Percentiles rank a stretch among this genome's conserved stretches.
Conservation (phyloP, 2,888 invertebrate genomes). For the Cheilosia vernalis region DNA sequence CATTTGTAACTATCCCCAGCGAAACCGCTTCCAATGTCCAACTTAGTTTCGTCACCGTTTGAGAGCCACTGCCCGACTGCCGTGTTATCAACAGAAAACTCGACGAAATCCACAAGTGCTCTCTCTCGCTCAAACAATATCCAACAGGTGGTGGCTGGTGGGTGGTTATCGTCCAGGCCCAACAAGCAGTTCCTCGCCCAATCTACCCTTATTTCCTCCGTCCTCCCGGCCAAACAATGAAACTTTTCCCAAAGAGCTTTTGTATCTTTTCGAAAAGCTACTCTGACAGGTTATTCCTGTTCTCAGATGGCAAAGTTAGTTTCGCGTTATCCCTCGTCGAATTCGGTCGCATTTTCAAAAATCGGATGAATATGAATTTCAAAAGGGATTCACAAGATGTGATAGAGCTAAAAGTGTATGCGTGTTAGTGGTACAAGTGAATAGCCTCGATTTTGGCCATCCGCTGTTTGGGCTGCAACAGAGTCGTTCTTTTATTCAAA, state of each 20-base stretch:
- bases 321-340: slow-evolving; percentile 64
- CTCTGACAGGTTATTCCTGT: slow-evolving; percentile 45
- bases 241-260: slow-evolving; percentile 42
- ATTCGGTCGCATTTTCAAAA: slow-evolving; percentile 44
- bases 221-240: background rate
- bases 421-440: slow-evolving; percentile 29
- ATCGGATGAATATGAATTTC: slow-evolving; percentile 14
- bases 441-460: slow-evolving; percentile 29
- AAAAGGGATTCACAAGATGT: slow-evolving; percentile 41
- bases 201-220: background rate
- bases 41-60: slow-evolving; percentile 10
- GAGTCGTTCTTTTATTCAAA: slow-evolving; percentile 17
- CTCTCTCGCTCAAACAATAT: slow-evolving; percentile 15
- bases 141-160: slow-evolving; percentile 46
- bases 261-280: slow-evolving; percentile 37
- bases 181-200: slow-evolving; percentile 5
- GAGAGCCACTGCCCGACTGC: slow-evolving; percentile 5
- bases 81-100: slow-evolving; percentile 24
- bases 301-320: slow-evolving; percentile 45
- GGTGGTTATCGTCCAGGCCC: background rate
- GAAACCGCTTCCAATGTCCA: too few species aligned
- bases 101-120: slow-evolving; percentile 40
- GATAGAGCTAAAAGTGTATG: slow-evolving; percentile 13
- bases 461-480: slow-evolving; percentile 2
- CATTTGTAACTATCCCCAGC: background rate